A percentile compares a stretch with the other conserved stretches of the same genome.
phyloP scores from a whole-genome alignment of 2,888 invertebrate species.

The Lymantria monacha region DNA sequence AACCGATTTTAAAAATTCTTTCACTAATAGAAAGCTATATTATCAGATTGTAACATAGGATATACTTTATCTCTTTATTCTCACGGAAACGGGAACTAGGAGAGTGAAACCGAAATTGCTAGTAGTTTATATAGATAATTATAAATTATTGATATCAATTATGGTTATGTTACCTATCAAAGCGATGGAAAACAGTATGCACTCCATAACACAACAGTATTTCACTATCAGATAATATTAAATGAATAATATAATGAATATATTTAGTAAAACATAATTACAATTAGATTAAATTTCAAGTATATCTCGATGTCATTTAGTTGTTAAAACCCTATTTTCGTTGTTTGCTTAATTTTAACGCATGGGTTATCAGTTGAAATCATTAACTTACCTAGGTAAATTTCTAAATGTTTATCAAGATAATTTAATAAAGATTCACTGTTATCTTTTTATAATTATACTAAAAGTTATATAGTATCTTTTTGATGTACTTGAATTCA shows the following conservation, averaged over 20 bases:
- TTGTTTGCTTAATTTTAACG: not conserved
- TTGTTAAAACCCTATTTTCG: not conserved
- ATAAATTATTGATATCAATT: no score
- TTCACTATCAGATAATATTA: not conserved
- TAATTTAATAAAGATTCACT: not conserved
- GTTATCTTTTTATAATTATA: not conserved
- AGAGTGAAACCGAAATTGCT: no score
- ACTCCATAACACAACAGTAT: slow-evolving; percentile 35
- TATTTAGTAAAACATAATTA: not conserved
- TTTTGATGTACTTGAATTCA: not conserved
- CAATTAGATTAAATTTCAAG: not conserved
- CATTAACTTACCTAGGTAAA: not conserved
- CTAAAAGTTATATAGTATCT: not conserved
- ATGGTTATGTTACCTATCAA: slow-evolving; percentile 42
- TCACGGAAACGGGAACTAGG: no score
- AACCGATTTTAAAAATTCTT: no score
- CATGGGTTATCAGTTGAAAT: not conserved
- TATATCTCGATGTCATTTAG: not conserved
- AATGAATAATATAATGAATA: not conserved
- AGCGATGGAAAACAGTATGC: slow-evolving; percentile 39
- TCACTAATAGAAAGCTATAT: no score
- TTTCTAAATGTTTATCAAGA: not conserved
- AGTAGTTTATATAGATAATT: no score
- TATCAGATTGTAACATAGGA: no score
- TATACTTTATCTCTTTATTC: no score